Evolutionary conservation across 2,797 vertebrate species (phyloP), one percentile per base, ranked within the genome.

Genomic region (Gymnothorax reevesii): DNA sequence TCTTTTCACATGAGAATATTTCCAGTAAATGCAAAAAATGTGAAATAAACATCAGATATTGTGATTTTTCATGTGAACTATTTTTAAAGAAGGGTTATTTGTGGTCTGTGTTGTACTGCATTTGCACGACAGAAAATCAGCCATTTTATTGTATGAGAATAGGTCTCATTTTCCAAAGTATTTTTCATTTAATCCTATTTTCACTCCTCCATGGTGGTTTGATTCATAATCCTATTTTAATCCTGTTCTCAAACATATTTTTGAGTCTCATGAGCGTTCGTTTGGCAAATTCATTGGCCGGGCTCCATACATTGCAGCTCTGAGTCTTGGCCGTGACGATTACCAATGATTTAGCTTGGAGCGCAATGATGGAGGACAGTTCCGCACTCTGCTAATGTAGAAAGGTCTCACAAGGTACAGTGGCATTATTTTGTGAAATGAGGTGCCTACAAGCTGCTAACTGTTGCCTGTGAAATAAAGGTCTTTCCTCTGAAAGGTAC

Each of bases 201-300:
- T 69, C 10, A 69, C 15, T 64, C 60, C n/a, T 25, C 66, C 66
- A n/a, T 20, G 22, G 7, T 25, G 25, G 64, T 27, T 66, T 66
- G 6, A 66, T 66, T 25, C 64, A 69, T 69, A 69, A 69, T 69
- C 64, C n/a, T 69, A 25, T 69, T 69, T 69, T 69, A 69, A 69
- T 69, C 64, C 64, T 69, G 22, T 25, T 10, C 64, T 69, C 64
- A 69, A 69, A 69, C 64, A 69, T 69, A 69, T 69, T 69, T 69
- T 62, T 62, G 60, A 62, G 10, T 62, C 15, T 62, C 15, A 17
- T 15, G 10, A 62, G 17, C 5, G 12, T 20, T 62, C 60, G 64
- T 20, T 62, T 62, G 57, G 20, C 6, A 66, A 66, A 66, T 20
- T 66, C 62, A 66, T 20, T 62, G 17, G 60, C 60, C 22, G 60